phyloP scores from a whole-genome alignment of 2,888 invertebrate genomes.

The Melanchra persicariae region DNA sequence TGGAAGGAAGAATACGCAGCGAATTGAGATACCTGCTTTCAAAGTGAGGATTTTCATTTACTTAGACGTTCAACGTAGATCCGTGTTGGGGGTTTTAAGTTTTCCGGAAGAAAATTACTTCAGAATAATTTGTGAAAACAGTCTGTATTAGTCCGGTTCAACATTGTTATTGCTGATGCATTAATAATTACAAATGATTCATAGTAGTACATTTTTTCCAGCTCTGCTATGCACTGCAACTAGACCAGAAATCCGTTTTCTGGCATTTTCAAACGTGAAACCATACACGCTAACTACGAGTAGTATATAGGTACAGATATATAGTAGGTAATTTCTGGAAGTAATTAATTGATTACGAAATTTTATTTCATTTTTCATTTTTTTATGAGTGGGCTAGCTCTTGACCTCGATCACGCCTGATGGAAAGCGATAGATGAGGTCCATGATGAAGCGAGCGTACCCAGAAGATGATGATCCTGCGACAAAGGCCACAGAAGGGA shows the following conservation, averaged over 20 bases:
- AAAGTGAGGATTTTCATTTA: slow-evolving; percentile 6
- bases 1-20: background rate
- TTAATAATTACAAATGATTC: no score
- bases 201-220: no score
- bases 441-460: no score
- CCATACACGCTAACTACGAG: background rate
- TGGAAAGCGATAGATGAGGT: no score
- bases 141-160: background rate
- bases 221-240: no score
- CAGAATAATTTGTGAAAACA: background rate
- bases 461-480: no score
- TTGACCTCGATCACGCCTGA: no score
- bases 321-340: background rate
- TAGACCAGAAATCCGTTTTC: background rate
- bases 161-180: no score
- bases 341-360: no score
- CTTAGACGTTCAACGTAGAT: background rate
- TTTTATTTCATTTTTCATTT: no score
- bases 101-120: background rate
- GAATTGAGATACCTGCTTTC: slow-evolving; percentile 7
- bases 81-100: background rate
- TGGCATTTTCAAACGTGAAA: background rate
- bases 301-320: background rate
- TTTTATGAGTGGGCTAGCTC: no score
- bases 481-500: no score